Base-by-base conservation (phyloP, 2,113 vertebrate genomes). In the Prionailurus viverrinus region DNA sequence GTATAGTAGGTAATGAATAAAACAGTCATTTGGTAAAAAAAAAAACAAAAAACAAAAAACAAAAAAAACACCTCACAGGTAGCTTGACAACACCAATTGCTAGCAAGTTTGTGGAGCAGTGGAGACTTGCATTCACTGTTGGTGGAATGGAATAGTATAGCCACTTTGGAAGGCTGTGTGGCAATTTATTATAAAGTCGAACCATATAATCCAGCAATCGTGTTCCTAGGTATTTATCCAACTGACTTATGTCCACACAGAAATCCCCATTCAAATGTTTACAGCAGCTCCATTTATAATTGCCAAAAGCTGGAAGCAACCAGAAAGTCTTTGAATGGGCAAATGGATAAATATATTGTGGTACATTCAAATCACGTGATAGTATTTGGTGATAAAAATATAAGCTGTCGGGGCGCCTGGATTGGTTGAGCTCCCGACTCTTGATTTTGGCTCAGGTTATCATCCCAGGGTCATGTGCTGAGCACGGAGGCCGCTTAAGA, bases 31-130 rank as follows among this genome's bases (percentile, higher is more conserved):
- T 61, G 39, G 9, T 76, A 74, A 76, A 45, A 89, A 33, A 41
- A 6, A 41, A 1, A 6, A 41, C 1, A 7, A 7, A 45, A 7
- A 45, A 45, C 0, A 1, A 45, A 45, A 7, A 45, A 45, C 7
- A 8, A 9, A 41, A 45, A 45, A 45, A 45, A 9, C 45, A 45
- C 11, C 11, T 63, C 69, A 33, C 6, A 4, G 7, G 11, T 10
- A 48, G 4, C 3, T 4, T 78, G 19, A 45, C 19, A n/a, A 31
- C 16, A 33, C 5, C 16, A 33, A 12, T 71, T 53, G 27, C 23
- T 41, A 23, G 10, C 21, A 68, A 51, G 31, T 4, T 48, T 39
- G 7, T 45, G 69, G 36, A 14, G 5, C 5, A 33, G 25, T 0
- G 29, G 58, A 2, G 71, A 58, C 23, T 29, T 27, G 58, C 11